Percentiles rank a stretch among this genome's conserved stretches.
Conservation (phyloP, 2,797 vertebrate genomes). For the Gymnopithys bicolor region DNA sequence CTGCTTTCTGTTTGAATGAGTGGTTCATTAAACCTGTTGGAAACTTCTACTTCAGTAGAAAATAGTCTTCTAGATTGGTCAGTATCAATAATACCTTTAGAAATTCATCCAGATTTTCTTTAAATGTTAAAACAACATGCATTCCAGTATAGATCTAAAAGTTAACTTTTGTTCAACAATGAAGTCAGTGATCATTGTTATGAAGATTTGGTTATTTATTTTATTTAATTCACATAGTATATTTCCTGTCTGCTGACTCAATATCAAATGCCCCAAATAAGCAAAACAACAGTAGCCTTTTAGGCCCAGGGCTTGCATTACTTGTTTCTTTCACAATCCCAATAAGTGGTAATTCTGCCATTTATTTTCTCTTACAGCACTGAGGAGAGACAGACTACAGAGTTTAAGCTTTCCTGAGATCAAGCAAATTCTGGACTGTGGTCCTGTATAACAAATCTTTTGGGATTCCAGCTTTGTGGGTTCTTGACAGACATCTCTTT, state of each 20-base stretch:
- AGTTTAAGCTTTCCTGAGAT: background rate
- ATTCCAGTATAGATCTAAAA: background rate
- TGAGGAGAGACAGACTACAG: background rate
- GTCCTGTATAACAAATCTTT: background rate
- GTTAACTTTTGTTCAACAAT: accelerated
- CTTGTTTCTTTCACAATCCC: background rate
- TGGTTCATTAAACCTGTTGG: background rate
- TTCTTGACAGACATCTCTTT: background rate
- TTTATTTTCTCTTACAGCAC: background rate
- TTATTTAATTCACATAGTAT: background rate
- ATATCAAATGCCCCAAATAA: background rate
- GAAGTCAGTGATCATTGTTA: background rate
- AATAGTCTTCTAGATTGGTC: background rate
- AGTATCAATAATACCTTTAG: background rate
- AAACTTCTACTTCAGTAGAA: background rate
- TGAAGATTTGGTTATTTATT: background rate
- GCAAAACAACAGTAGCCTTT: background rate
- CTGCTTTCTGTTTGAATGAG: background rate
- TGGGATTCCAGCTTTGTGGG: background rate
- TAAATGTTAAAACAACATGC: background rate
- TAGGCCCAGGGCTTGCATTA: background rate
- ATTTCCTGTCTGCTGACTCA: background rate
- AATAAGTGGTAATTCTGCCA: background rate
- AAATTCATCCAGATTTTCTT: background rate
- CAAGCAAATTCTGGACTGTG: background rate